phyloP scores from a whole-genome alignment of 2,888 invertebrate genomes.

The Deladenus siricidicola region DNA sequence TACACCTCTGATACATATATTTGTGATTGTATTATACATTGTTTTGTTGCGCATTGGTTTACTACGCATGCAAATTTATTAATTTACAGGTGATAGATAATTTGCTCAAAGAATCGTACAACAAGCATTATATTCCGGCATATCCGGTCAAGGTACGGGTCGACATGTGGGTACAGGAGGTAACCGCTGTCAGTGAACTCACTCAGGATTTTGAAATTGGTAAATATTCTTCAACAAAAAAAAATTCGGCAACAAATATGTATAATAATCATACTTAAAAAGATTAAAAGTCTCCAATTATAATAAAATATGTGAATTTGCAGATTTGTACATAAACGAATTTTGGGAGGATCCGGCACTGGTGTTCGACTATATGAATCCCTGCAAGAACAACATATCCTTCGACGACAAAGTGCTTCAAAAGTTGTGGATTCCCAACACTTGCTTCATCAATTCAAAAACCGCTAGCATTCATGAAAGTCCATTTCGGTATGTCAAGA shows the following conservation, averaged over 20 bases:
- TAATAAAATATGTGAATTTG: background rate
- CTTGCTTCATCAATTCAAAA: conserved; percentile 42
- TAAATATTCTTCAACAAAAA: conserved; percentile 13
- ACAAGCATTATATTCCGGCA: conserved; percentile 48
- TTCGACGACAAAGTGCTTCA: conserved; percentile 51
- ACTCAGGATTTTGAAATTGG: conserved; percentile 54
- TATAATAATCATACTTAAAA: background rate
- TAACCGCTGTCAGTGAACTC: conserved; percentile 52
- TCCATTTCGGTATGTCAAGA: conserved; percentile 43
- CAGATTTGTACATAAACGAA: conserved; percentile 53
- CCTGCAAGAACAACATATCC: conserved; percentile 41
- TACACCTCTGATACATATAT: no score
- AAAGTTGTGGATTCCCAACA: conserved; percentile 50
- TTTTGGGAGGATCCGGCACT: conserved; percentile 53
- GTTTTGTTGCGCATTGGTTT: no score
- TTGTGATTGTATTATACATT: no score
- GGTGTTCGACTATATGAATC: conserved; percentile 43
- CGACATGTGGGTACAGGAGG: conserved; percentile 53
- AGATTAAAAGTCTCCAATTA: background rate
- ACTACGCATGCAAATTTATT: background rate
- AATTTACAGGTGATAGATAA: conserved; percentile 32
- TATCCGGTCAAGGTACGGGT: conserved; percentile 50
- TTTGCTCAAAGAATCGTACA: conserved; percentile 42
- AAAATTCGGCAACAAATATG: no score
- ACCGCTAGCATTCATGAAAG: conserved; percentile 51